Evolutionary conservation across 2,888 invertebrate genomes (phyloP).

Genomic region (Leptothorax acervorum): DNA sequence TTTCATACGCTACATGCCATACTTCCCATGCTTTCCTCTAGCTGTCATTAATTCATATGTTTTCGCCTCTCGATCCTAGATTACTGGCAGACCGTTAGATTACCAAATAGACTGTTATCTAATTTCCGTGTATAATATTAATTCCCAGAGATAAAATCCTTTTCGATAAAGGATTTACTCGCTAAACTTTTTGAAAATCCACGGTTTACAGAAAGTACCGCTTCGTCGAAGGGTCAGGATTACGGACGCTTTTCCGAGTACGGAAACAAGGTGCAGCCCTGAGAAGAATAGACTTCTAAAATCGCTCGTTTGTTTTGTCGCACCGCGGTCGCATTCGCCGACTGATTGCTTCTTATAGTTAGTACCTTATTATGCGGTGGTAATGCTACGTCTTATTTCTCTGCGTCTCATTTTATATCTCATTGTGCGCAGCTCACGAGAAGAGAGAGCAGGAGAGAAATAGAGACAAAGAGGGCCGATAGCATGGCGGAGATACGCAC

Average conservation of each 20-base stretch:
- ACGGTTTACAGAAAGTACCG: background rate
- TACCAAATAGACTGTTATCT: background rate
- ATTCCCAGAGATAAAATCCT: background rate
- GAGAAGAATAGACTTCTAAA: background rate
- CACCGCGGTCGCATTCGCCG: background rate
- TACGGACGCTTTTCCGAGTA: background rate
- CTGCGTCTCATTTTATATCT: slow-evolving; percentile 33
- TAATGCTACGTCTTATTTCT: slow-evolving; percentile 47
- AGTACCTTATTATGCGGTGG: slow-evolving; percentile 37
- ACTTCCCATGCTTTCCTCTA: background rate
- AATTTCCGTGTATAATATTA: background rate
- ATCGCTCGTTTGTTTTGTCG: slow-evolving; percentile 24
- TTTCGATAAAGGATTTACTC: no score
- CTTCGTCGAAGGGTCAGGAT: background rate
- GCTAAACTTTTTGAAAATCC: background rate
- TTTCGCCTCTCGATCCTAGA: background rate
- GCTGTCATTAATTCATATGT: background rate
- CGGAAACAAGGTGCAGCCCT: background rate
- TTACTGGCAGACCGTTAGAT: background rate
- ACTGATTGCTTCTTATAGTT: slow-evolving; percentile 46
- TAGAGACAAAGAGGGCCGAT: background rate
- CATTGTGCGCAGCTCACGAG: slow-evolving; percentile 31
- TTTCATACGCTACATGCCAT: background rate
- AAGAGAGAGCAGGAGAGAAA: slow-evolving; percentile 13
- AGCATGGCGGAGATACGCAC: slow-evolving; percentile 19